These are phyloP conservation scores for Epistrophe eligans DNA, from an alignment of 2,888 invertebrate species.

Conservation along the genomic window DNA sequence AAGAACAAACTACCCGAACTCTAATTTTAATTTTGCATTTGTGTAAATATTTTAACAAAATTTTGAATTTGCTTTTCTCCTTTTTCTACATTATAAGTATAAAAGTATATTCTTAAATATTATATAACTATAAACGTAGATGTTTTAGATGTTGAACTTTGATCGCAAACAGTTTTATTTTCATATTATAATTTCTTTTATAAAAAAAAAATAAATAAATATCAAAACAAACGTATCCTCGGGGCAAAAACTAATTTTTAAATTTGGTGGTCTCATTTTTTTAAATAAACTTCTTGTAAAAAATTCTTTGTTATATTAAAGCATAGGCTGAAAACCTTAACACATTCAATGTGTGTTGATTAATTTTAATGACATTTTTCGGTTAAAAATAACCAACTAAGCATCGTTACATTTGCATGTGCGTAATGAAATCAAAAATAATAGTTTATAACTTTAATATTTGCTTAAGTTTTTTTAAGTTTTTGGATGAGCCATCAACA, in stretches of 20 bases:
- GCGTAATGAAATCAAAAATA: neutral
- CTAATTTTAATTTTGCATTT: slow-evolving; percentile 56
- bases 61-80: slow-evolving; percentile 56
- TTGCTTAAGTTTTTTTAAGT: neutral
- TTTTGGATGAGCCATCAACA: neutral
- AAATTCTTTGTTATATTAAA: neutral
- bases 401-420: neutral
- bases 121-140: slow-evolving; percentile 53
- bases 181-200: neutral
- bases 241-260: neutral
- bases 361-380: neutral
- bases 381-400: neutral
- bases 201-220: neutral
- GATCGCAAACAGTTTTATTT: slow-evolving; percentile 42
- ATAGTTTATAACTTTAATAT: neutral
- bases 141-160: slow-evolving; percentile 60
- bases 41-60: slow-evolving; percentile 54
- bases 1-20: slow-evolving; percentile 25
- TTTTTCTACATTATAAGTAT: slow-evolving; percentile 27
- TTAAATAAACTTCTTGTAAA: neutral
- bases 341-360: neutral
- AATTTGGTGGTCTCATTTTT: slow-evolving; percentile 5
- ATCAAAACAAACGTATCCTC: neutral
- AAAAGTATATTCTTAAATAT: slow-evolving; percentile 42
- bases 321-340: neutral